Evolutionary conservation across 1,140 invertebrate species (phyloP).

Genomic region (Sarcophaga bullata): DNA sequence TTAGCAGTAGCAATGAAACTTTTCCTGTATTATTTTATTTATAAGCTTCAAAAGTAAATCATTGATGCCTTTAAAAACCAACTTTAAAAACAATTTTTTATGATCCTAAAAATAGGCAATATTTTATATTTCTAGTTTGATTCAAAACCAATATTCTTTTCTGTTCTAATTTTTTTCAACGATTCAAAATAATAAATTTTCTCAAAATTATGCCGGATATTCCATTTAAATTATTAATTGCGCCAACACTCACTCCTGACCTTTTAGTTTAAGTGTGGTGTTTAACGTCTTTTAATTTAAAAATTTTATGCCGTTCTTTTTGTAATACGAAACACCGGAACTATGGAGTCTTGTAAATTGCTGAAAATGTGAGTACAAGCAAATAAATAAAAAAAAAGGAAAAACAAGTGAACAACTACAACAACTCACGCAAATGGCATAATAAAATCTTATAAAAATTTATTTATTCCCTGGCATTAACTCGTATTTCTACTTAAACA

Average conservation of each 20-base stretch:
- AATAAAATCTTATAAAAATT: conserved; percentile 22
- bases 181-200: too few species aligned
- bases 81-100: too few species aligned
- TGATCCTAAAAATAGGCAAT: too few species aligned
- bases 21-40: too few species aligned
- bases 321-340: background rate
- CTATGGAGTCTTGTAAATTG: background rate
- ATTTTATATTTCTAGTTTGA: background rate
- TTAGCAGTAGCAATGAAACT: too few species aligned
- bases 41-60: too few species aligned
- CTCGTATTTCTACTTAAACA: conserved; percentile 12
- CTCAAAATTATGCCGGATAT: too few species aligned
- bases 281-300: background rate
- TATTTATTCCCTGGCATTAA: conserved; percentile 10
- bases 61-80: too few species aligned
- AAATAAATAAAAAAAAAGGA: background rate
- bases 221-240: too few species aligned
- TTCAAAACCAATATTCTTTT: too few species aligned
- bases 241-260: background rate
- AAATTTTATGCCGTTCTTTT: background rate
- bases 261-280: background rate
- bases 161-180: too few species aligned
- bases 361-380: background rate
- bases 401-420: background rate
- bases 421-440: conserved; percentile 15